Evolutionary conservation across 2,113 vertebrate genomes (phyloP), one percentile per base, ranked within the genome.

Genomic region (Astur gentilis): DNA sequence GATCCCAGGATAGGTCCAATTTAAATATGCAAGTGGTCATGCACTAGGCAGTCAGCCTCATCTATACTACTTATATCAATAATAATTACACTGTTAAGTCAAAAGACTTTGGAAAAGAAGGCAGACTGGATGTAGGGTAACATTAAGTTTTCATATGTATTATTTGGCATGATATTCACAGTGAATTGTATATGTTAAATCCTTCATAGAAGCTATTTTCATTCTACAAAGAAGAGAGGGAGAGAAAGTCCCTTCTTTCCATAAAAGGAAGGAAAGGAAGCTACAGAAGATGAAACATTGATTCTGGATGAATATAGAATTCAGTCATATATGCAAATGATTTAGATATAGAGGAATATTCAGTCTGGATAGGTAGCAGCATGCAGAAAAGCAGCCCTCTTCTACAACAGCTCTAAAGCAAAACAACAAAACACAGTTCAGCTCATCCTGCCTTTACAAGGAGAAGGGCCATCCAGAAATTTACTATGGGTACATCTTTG

Each of bases 211-310:
- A 85, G 22, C 25, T 66, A 42, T 57, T 79, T 89, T 72, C 0
- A 0, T 92, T 91, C 64, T 84, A 52, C 64, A 91, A 75, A 87
- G 75, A 76, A 67, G 16, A 66, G 19, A 79, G 25, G 10, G 31
- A 72, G 34, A 36, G 29, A 65, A 89, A 94, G 66, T 70, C 84
- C 36, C 49, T 95, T 75, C 52, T 93, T 87, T 79, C 77, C 87
- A 79, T 69, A 87, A 89, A 95, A 91, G 61, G 66, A 92, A 91
- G 80, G 31, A 95, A 90, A 95, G 44, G 19, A 96, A 96, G 54
- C 66, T 73, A 60, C 25, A 87, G 70, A 91, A 95, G 65, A 87
- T 69, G 78, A 85, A 88, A 91, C 58, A 55, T 23, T 88, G 85
- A 86, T 94, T 94, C 58, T 72, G 66, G 75, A 92, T 8, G 16